A percentile compares a stretch with the other conserved stretches of the same genome.
Evolutionary conservation across 2,888 invertebrate species (phyloP).

Genomic region (Caradrina clavipalpis): DNA sequence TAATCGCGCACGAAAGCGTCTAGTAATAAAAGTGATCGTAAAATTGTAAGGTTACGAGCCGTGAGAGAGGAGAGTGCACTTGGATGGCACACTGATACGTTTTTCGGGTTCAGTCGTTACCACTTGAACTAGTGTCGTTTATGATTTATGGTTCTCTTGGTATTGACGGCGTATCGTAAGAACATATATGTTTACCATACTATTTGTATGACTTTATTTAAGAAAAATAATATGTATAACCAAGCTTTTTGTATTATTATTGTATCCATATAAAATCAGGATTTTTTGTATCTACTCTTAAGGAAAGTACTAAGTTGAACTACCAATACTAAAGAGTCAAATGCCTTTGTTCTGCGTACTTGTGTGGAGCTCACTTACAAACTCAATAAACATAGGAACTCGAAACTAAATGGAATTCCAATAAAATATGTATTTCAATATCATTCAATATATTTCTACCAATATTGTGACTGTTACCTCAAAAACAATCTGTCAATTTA

Average conservation of each 20-base stretch:
- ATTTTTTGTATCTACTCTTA: background rate
- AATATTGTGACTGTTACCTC: background rate
- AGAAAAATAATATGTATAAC: background rate
- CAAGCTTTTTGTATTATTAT: too few relatives aligned
- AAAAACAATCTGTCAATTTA: background rate
- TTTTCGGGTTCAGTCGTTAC: constrained; percentile 82
- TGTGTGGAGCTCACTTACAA: background rate
- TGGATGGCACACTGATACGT: constrained; percentile 87
- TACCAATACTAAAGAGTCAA: background rate
- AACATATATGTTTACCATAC: constrained; percentile 34
- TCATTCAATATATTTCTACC: background rate
- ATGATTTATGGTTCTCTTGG: constrained; percentile 80
- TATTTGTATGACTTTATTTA: background rate
- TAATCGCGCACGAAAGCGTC: constrained; percentile 91
- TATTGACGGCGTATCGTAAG: constrained; percentile 71
- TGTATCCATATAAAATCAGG: background rate
- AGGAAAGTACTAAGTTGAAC: background rate
- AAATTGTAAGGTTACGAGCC: constrained; percentile 90
- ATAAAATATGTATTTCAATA: background rate
- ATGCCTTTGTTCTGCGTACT: background rate
- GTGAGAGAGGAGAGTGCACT: constrained; percentile 87
- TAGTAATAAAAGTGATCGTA: constrained; percentile 90
- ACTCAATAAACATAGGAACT: background rate
- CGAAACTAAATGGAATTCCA: background rate
- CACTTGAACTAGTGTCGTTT: constrained; percentile 72